Evolutionary conservation across 1,140 invertebrate genomes (phyloP), one percentile per base, ranked within the genome.

Genomic region (Lasioglossum baleicum): DNA sequence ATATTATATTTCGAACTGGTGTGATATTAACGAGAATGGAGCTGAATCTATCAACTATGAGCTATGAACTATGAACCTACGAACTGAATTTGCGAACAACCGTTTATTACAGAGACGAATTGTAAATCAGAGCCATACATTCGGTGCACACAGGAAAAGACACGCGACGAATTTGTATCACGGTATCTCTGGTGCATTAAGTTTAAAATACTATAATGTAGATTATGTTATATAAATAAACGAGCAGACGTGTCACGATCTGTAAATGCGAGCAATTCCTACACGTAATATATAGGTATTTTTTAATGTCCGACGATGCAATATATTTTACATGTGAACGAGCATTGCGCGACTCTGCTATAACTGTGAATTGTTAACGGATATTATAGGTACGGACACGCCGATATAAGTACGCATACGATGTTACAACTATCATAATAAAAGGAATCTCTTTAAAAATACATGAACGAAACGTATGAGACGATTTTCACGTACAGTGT

Each of bases 361-460:
- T 80, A 68, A 67, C 75, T 80, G 70, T 44, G 22, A 72, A 81
- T 61, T 72, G 71, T 71, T 83, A 58, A 83, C 67, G 51, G 13
- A 53, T 53, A 53, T 53, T 53, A 53, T 53, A 48, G 5, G 17
- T 15, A 53, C 51, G 44, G 44, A 48, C 44, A 10, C 44, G 44
- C 3, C 44, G 44, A 48, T 13, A 48, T 13, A 48, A 8, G 17
- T 58, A 51, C 15, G 80, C 31, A 51, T 51, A 78, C 75, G 51
- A 58, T 79, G 64, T 75, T 80, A 80, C 71, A 48, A 48, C 51
- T 83, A 70, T 75, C 68, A 84, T 76, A 85, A 80, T 75, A 83
- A 75, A 85, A 80, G 58, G 71, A 58, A 13, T 75, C 40, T 80
- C 72, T n/a, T 58, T 80, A 63, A 83, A 83, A 56, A 22, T 48